Conservation (phyloP, 1,140 invertebrate species). For the Eufriesea mexicana region DNA sequence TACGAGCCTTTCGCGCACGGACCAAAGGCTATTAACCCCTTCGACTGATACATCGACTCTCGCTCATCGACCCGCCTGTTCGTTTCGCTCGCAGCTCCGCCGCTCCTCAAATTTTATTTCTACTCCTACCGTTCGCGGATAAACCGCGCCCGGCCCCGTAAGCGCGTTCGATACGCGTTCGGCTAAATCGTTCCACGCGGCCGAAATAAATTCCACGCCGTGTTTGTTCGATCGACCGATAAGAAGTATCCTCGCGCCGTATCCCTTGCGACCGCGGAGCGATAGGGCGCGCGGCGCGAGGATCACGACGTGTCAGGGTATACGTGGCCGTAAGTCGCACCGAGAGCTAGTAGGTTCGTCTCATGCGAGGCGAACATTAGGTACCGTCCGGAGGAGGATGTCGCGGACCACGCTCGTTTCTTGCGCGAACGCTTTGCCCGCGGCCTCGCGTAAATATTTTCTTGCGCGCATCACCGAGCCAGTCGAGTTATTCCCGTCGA, state of each 20-base stretch:
- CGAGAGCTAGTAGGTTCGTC: constrained; percentile 29
- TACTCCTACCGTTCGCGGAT: not conserved
- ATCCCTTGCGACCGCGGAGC: too few species aligned
- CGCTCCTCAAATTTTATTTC: not conserved
- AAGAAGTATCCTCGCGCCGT: not conserved
- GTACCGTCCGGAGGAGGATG: constrained; percentile 59
- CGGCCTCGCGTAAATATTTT: constrained; percentile 63
- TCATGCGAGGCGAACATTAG: constrained; percentile 74
- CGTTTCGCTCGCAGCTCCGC: not conserved
- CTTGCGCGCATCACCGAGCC: constrained; percentile 64
- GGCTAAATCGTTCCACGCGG: not conserved
- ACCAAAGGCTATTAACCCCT: constrained; percentile 1
- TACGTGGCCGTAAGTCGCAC: not conserved
- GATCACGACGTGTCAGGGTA: not conserved
- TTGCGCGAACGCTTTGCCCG: constrained; percentile 59
- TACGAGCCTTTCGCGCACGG: not conserved
- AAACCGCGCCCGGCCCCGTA: too few species aligned
- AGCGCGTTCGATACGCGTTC: not conserved
- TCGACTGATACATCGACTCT: not conserved
- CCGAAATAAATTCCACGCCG: not conserved
- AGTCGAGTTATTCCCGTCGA: constrained; percentile 35
- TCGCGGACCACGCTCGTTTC: constrained; percentile 66
- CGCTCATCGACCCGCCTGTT: not conserved
- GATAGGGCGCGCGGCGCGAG: not conserved
- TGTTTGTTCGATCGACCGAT: not conserved